A percentile compares a stretch with the other conserved stretches of the same genome.
Conservation (phyloP, 2,888 invertebrate species). For the Drosophila dives region DNA sequence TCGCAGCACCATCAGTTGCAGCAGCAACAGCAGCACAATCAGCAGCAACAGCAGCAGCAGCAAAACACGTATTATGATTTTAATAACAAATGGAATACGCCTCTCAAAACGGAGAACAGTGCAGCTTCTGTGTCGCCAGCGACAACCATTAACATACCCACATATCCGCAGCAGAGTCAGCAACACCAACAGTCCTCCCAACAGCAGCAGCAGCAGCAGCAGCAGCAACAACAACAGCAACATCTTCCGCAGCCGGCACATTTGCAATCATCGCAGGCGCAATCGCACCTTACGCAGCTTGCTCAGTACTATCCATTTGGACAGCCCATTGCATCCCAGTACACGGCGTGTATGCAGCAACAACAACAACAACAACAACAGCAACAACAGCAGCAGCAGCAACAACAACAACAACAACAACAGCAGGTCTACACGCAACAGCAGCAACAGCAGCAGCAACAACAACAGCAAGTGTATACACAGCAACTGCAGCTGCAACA, state of each 20-base stretch:
- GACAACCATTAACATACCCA: conserved; percentile 82
- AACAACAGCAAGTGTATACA: conserved; percentile 70
- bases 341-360: conserved; percentile 84
- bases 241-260: conserved; percentile 89
- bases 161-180: conserved; percentile 85
- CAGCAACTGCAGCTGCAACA: conserved; percentile 72
- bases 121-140: conserved; percentile 81
- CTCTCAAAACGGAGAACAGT: conserved; percentile 84
- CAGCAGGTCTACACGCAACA: conserved; percentile 72
- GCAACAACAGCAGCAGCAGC: conserved; percentile 79
- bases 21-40: conserved; percentile 76
- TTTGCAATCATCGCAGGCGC: conserved; percentile 91
- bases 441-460: conserved; percentile 64
- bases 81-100: conserved; percentile 92
- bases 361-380: conserved; percentile 72
- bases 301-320: conserved; percentile 84
- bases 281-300: conserved; percentile 88
- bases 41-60: conserved; percentile 85
- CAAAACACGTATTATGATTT: conserved; percentile 90
- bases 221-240: conserved; percentile 66
- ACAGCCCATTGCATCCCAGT: conserved; percentile 84
- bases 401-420: conserved; percentile 79
- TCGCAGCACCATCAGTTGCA: conserved; percentile 76
- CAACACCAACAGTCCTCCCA: conserved; percentile 69
- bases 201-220: conserved; percentile 72